Conservation (phyloP, 2,797 vertebrate species). For the Menidia menidia region DNA sequence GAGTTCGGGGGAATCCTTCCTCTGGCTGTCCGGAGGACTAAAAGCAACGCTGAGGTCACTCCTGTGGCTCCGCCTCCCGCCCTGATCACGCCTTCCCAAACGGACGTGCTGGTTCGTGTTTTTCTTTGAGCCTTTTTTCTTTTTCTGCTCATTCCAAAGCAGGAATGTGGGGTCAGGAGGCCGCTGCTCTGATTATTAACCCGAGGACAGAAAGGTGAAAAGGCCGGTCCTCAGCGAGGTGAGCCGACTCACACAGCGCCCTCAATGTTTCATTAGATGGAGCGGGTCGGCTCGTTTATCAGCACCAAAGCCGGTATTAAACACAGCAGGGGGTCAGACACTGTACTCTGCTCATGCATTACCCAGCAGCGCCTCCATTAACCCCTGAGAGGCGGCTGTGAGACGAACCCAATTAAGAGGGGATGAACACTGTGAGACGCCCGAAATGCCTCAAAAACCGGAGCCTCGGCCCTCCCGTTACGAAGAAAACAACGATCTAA, state of each 20-base stretch:
- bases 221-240: no score
- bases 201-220: background rate
- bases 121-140: background rate
- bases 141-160: constrained; percentile 3
- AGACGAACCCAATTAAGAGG: constrained; percentile 31
- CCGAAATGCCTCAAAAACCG: constrained; percentile 21
- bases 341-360: constrained; percentile 25
- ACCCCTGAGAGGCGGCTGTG: background rate
- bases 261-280: constrained; percentile 42
- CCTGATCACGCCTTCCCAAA: constrained; percentile 5
- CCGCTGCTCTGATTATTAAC: constrained; percentile 11
- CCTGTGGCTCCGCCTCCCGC: background rate
- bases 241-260: background rate
- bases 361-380: constrained; percentile 15
- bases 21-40: background rate
- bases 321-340: constrained; percentile 42
- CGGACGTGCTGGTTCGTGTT: constrained; percentile 14
- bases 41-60: constrained; percentile 34
- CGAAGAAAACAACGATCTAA: no score
- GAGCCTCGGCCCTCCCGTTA: no score
- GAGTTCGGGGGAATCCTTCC: no score
- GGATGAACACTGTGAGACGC: constrained; percentile 41
- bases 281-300: constrained; percentile 41
- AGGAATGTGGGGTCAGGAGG: background rate
- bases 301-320: constrained; percentile 36